These are phyloP conservation scores for Heliconius cydno DNA, from an alignment of 2,888 invertebrate species.

Conservation along the genomic window DNA sequence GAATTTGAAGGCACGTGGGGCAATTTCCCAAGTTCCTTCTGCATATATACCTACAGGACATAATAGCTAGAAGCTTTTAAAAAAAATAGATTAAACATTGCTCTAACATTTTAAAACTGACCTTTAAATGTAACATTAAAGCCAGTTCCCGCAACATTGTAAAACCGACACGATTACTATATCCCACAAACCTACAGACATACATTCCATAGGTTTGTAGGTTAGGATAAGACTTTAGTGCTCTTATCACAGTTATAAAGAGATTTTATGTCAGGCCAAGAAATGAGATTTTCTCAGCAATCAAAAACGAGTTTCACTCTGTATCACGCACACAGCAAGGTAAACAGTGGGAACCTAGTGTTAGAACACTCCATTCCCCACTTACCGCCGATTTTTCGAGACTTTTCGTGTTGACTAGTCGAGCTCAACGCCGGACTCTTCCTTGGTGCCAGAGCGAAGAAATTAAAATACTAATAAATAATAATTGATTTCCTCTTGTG, in stretches of 20 bases:
- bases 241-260: neutral
- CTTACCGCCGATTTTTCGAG: neutral
- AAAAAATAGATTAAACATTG: neutral
- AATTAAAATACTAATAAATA: neutral
- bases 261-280: neutral
- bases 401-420: no score
- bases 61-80: neutral
- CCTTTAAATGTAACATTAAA: neutral
- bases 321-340: neutral
- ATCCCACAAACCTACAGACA: neutral
- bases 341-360: neutral
- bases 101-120: neutral
- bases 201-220: neutral
- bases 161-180: neutral
- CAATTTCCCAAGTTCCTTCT: no score
- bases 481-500: no score
- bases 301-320: neutral
- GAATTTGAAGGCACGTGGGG: no score
- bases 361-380: neutral
- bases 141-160: neutral
- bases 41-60: no score
- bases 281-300: neutral
- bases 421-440: no score
- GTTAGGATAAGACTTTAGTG: conserved; percentile 1
- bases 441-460: no score